Conservation (phyloP, 1,140 invertebrate genomes). For the Notospermus geniculatus region DNA sequence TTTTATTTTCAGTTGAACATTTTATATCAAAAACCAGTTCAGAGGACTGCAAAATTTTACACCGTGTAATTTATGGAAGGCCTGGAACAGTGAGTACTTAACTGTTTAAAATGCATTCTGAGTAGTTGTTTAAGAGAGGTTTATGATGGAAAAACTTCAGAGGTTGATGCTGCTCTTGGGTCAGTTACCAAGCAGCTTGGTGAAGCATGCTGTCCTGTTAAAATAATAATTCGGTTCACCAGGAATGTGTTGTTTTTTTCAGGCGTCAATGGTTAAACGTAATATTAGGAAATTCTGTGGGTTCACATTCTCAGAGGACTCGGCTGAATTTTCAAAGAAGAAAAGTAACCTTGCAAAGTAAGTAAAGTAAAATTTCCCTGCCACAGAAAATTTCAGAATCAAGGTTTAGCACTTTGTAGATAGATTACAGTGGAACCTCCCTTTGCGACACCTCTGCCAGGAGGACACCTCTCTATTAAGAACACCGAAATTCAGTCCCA, state of each 20-base stretch:
- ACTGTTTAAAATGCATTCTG: not conserved
- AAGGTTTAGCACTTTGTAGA: no score
- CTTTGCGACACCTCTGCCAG: no score
- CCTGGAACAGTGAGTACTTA: constrained; percentile 41
- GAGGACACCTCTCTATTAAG: no score
- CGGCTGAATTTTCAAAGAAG: constrained; percentile 50
- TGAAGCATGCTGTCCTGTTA: no score
- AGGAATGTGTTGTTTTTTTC: constrained; percentile 23
- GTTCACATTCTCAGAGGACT: constrained; percentile 51
- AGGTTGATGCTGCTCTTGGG: no score
- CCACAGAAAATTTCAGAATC: not conserved
- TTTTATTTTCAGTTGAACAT: constrained; percentile 47
- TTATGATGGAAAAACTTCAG: no score
- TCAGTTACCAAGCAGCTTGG: no score
- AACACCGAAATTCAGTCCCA: no score
- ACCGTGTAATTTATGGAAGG: constrained; percentile 48
- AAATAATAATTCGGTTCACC: no score
- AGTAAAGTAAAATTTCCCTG: constrained; percentile 23
- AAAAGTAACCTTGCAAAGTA: constrained; percentile 46
- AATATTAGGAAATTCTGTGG: constrained; percentile 55
- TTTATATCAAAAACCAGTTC: constrained; percentile 38
- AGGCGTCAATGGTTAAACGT: constrained; percentile 50
- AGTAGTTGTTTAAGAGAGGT: no score
- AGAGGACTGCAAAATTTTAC: constrained; percentile 52
- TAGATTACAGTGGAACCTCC: not conserved